phyloP scores from a whole-genome alignment of 2,888 invertebrate species.

The Mesodorylaimus sp. region DNA sequence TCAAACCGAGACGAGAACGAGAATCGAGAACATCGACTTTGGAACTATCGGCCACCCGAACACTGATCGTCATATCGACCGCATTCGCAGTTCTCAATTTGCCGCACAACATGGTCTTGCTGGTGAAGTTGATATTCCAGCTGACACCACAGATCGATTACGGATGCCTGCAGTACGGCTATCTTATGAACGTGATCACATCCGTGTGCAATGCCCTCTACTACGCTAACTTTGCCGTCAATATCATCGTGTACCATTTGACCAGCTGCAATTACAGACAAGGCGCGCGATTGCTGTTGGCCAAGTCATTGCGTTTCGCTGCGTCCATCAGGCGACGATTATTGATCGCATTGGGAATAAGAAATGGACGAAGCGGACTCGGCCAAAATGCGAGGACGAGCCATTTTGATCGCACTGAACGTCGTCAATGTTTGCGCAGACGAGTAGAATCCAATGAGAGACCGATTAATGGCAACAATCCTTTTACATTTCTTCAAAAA shows the following conservation, averaged over 20 bases:
- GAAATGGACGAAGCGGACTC: too few species aligned
- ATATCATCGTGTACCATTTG: conserved; percentile 60
- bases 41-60: conserved; percentile 37
- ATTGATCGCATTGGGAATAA: too few species aligned
- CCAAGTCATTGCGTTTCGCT: not conserved
- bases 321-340: too few species aligned
- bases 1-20: too few species aligned
- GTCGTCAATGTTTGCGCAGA: too few species aligned
- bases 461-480: too few species aligned
- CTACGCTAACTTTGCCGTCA: conserved; percentile 62
- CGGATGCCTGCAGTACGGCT: not conserved
- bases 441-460: too few species aligned
- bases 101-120: conserved; percentile 33
- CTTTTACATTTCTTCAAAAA: too few species aligned
- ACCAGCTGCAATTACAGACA: not conserved
- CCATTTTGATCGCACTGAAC: too few species aligned
- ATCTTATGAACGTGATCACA: not conserved
- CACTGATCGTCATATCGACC: conserved; percentile 9
- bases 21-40: too few species aligned
- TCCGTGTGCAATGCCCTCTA: conserved; percentile 40
- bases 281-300: not conserved
- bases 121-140: conserved; percentile 46
- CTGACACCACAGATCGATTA: too few species aligned
- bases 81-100: not conserved
- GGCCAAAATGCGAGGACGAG: too few species aligned